A percentile compares a stretch with the other conserved stretches of the same genome.
These are phyloP conservation scores for Merops nubicus DNA, from an alignment of 2,113 vertebrate genomes.

Conservation along the genomic window DNA sequence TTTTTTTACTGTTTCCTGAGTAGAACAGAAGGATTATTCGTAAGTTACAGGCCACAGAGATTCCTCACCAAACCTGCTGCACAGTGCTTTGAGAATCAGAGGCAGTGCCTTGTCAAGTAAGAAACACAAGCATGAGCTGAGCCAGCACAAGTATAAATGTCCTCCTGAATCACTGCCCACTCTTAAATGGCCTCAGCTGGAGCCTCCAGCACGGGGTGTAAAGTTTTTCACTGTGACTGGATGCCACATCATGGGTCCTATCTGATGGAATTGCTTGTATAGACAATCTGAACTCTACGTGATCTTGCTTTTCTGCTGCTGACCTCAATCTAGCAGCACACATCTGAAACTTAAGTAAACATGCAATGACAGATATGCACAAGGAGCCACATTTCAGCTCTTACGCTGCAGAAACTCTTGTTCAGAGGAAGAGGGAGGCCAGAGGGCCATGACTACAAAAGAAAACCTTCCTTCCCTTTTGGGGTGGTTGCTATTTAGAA, in stretches of 20 bases:
- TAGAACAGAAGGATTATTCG: neutral
- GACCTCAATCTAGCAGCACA: neutral
- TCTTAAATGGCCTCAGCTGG: neutral
- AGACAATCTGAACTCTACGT: neutral
- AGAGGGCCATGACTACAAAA: neutral
- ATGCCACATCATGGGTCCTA: neutral
- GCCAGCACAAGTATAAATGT: neutral
- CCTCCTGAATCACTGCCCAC: neutral
- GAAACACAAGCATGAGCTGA: neutral
- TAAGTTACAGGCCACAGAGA: neutral
- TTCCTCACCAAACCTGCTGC: neutral
- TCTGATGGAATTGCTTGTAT: neutral
- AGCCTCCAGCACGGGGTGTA: neutral
- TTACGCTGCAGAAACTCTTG: neutral
- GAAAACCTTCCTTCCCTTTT: slow-evolving; percentile 35
- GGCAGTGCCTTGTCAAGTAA: neutral
- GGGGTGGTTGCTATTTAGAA: slow-evolving; percentile 37
- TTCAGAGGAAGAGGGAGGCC: neutral
- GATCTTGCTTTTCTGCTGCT: accelerated
- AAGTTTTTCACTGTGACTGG: neutral
- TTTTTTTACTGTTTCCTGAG: neutral
- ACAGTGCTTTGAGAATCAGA: neutral
- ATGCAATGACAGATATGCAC: neutral
- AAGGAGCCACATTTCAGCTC: neutral
- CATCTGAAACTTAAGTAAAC: neutral